Evolutionary conservation across 2,113 vertebrate species (phyloP).

Genomic region (Sorex fumeus): DNA sequence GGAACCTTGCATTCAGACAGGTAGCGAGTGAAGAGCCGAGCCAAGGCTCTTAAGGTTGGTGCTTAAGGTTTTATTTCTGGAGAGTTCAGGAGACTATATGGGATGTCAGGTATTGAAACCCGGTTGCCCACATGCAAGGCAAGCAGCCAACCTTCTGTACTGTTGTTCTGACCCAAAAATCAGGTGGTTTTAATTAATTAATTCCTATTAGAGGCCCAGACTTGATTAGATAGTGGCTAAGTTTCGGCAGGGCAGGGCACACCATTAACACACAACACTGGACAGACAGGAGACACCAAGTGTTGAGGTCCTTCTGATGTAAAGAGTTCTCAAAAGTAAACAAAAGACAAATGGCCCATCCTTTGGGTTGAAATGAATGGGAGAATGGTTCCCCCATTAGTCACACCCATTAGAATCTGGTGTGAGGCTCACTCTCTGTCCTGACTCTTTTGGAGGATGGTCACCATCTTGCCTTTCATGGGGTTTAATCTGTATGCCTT

Average conservation of each 20-base stretch:
- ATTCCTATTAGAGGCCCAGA: conserved; percentile 44
- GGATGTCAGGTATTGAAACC: too few species aligned
- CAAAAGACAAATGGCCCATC: not conserved
- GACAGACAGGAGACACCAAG: not conserved
- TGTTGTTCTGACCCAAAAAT: conserved; percentile 12
- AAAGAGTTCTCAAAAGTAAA: conserved; percentile 62
- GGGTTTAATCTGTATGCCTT: not conserved
- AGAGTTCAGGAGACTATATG: too few species aligned
- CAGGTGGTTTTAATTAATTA: conserved; percentile 77
- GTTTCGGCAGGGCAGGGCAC: not conserved
- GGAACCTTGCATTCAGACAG: too few species aligned
- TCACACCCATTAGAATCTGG: conserved; percentile 7
- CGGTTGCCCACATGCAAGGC: too few species aligned
- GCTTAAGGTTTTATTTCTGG: too few species aligned
- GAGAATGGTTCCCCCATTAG: not conserved
- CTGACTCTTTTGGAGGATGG: not conserved
- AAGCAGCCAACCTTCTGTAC: too few species aligned
- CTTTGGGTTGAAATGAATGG: not conserved
- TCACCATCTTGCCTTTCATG: not conserved
- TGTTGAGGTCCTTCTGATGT: conserved; percentile 46
- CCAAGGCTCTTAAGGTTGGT: too few species aligned
- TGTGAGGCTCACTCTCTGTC: not conserved
- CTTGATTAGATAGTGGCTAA: not conserved
- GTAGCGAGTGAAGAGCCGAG: too few species aligned
- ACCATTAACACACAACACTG: not conserved